phyloP scores from a whole-genome alignment of 2,888 invertebrate genomes.

The Drosophila eohydei region DNA sequence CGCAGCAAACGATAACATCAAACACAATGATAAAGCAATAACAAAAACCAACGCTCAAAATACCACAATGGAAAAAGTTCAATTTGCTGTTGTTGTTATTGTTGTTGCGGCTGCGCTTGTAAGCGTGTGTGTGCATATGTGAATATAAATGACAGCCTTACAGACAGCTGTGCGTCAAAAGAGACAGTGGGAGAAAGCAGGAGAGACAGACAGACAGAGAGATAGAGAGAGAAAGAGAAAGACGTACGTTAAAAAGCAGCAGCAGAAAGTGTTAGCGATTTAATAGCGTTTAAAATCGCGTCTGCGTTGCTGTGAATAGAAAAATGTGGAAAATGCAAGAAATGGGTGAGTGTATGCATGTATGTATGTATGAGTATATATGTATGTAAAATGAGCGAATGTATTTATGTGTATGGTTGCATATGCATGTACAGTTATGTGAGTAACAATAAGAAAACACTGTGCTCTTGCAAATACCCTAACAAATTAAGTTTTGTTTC shows the following conservation, averaged over 20 bases:
- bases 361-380: neutral
- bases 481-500: neutral
- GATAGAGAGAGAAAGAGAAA: slow-evolving; percentile 13
- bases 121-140: slow-evolving; percentile 31
- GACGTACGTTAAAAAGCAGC: slow-evolving; percentile 30
- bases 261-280: slow-evolving; percentile 49
- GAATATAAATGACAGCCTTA: slow-evolving; percentile 62
- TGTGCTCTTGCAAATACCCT: neutral
- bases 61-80: slow-evolving; percentile 26
- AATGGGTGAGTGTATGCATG: slow-evolving; percentile 22
- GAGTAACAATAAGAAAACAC: neutral
- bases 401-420: neutral
- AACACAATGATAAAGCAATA: slow-evolving; percentile 29
- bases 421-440: neutral
- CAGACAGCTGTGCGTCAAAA: slow-evolving; percentile 60
- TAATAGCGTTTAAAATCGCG: slow-evolving; percentile 54
- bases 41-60: slow-evolving; percentile 14
- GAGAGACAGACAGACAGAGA: slow-evolving; percentile 9
- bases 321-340: slow-evolving; percentile 46
- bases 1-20: slow-evolving; percentile 44
- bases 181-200: slow-evolving; percentile 26
- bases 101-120: slow-evolving; percentile 31
- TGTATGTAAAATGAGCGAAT: slow-evolving; percentile 6
- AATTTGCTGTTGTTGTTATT: slow-evolving; percentile 27
- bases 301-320: slow-evolving; percentile 38